These are phyloP conservation scores for Podarcis muralis DNA, from an alignment of 2,113 vertebrate species.

Conservation along the genomic window DNA sequence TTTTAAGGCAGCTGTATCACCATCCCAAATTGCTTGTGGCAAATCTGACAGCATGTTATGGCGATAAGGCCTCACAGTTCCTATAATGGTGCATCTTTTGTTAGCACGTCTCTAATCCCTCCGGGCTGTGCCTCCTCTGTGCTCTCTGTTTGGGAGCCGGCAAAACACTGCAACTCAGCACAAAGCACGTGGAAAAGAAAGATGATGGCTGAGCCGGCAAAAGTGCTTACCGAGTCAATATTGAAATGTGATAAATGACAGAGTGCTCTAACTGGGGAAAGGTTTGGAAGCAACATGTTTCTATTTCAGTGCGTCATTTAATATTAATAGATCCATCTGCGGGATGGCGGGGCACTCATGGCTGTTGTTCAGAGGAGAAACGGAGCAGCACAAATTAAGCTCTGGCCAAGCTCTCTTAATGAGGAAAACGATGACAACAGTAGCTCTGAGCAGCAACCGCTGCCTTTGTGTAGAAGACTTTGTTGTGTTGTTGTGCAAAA, in stretches of 20 bases:
- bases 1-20: slow-evolving; percentile 23
- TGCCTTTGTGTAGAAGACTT: slow-evolving; percentile 29
- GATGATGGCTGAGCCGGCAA: not conserved
- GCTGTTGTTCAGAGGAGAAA: slow-evolving; percentile 44
- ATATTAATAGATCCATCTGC: slow-evolving; percentile 49
- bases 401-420: slow-evolving; percentile 26
- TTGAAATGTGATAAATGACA: slow-evolving; percentile 37
- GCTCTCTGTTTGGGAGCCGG: not conserved
- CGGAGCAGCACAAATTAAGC: slow-evolving; percentile 46
- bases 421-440: slow-evolving; percentile 30
- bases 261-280: slow-evolving; percentile 26
- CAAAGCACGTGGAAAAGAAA: slow-evolving; percentile 29
- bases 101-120: slow-evolving; percentile 32
- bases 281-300: slow-evolving; percentile 30
- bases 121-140: slow-evolving; percentile 18
- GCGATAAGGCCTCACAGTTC: not conserved
- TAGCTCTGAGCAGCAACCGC: slow-evolving; percentile 24
- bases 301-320: slow-evolving; percentile 41
- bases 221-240: slow-evolving; percentile 37
- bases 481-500: slow-evolving; percentile 1
- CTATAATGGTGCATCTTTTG: not conserved
- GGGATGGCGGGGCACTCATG: slow-evolving; percentile 32
- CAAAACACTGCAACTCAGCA: not conserved
- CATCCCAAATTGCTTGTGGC: not conserved
- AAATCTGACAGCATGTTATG: slow-evolving; percentile 1